Evolutionary conservation across 2,113 vertebrate genomes (phyloP).

Genomic region (Boulengeromyrus knoepffleri): DNA sequence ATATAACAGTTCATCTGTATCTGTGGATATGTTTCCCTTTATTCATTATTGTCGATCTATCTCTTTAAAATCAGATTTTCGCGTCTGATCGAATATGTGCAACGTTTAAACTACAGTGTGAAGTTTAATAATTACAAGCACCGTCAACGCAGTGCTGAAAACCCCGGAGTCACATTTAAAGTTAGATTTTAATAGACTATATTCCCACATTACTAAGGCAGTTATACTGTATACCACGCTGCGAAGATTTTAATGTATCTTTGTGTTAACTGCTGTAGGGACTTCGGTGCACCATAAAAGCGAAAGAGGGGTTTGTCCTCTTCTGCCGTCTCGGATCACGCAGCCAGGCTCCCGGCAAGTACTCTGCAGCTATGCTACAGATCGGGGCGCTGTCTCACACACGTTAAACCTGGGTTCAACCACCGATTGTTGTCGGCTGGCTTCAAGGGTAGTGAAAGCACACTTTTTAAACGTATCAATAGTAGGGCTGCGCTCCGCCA

Average conservation of each 20-base stretch:
- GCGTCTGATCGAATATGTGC: background rate
- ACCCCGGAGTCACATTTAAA: background rate
- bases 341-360: background rate
- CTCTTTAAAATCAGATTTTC: background rate
- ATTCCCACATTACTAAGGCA: background rate
- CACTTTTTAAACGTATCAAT: background rate
- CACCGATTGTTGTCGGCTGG: background rate
- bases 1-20: background rate
- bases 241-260: background rate
- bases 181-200: background rate
- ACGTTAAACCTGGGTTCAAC: background rate
- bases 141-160: background rate
- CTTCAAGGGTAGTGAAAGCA: background rate
- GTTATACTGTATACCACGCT: background rate
- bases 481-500: background rate
- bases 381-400: background rate
- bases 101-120: background rate
- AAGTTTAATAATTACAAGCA: background rate
- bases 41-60: background rate
- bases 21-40: background rate
- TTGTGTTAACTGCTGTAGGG: background rate
- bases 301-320: background rate
- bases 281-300: background rate
- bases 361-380: background rate
- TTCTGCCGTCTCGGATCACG: background rate